These are phyloP conservation scores for Orchesella cincta DNA, from an alignment of 1,140 invertebrate species.

Conservation along the genomic window DNA sequence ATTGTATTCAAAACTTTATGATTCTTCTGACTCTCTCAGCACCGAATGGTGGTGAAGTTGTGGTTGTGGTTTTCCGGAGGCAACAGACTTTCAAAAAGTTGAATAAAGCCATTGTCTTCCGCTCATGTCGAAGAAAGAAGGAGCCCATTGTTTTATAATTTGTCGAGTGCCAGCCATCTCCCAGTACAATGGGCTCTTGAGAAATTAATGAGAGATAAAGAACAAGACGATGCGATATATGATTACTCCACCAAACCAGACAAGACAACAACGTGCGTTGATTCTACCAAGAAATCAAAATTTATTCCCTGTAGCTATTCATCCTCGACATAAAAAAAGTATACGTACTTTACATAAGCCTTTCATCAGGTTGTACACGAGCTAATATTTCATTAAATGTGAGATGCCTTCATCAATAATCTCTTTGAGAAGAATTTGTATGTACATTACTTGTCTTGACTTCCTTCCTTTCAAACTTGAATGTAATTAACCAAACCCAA, in stretches of 20 bases:
- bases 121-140: neutral
- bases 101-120: conserved; percentile 22
- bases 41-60: too few relatives aligned
- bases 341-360: neutral
- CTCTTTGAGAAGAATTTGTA: too few relatives aligned
- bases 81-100: neutral
- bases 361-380: conserved; percentile 12
- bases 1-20: too few relatives aligned
- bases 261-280: conserved; percentile 14
- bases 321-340: conserved; percentile 1
- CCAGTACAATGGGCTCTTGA: conserved; percentile 16
- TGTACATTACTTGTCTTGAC: too few relatives aligned
- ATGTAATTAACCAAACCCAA: too few relatives aligned
- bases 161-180: conserved; percentile 46
- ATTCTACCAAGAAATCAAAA: conserved; percentile 1
- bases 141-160: conserved; percentile 46
- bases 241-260: neutral
- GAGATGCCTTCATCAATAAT: neutral
- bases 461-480: too few relatives aligned
- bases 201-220: conserved; percentile 29
- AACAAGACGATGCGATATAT: neutral
- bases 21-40: too few relatives aligned
- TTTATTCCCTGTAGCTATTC: neutral
- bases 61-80: conserved; percentile 9
- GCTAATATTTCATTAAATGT: conserved; percentile 19